Conservation (phyloP, 1,140 invertebrate species). For the Chionoecetes opilio region DNA sequence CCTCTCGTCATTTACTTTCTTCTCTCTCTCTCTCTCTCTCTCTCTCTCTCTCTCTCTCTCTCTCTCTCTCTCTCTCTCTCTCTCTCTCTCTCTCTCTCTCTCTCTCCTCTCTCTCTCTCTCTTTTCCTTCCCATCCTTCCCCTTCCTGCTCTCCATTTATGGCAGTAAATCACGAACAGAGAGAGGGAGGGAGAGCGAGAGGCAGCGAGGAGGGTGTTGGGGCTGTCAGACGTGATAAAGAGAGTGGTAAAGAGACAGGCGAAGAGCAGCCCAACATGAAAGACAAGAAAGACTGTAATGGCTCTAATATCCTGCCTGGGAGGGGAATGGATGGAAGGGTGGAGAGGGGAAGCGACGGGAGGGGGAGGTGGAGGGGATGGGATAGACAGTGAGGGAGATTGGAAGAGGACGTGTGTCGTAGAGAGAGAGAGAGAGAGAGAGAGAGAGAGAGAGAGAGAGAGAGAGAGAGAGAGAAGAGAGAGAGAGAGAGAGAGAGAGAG, state of each 20-base stretch:
- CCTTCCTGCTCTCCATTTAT: slow-evolving; percentile 34
- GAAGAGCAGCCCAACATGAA: slow-evolving; percentile 17
- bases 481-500: neutral
- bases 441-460: neutral
- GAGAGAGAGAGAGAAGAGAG: neutral
- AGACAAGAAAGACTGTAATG: slow-evolving; percentile 45
- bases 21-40: slow-evolving; percentile 10
- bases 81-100: slow-evolving; percentile 39
- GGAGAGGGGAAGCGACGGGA: too few relatives aligned
- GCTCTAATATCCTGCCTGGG: neutral
- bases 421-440: neutral
- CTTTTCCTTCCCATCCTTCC: neutral
- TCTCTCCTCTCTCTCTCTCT: slow-evolving; percentile 31
- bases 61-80: neutral
- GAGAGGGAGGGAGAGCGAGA: neutral
- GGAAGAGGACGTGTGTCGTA: neutral
- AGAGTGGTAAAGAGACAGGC: slow-evolving; percentile 58
- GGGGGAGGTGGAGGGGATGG: neutral
- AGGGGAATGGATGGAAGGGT: neutral
- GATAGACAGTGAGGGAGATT: neutral
- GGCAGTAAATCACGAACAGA: slow-evolving; percentile 71
- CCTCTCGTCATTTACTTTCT: neutral
- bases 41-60: slow-evolving; percentile 43
- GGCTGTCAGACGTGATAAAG: slow-evolving; percentile 61
- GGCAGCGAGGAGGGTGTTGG: slow-evolving; percentile 51